phyloP scores from a whole-genome alignment of 2,888 invertebrate species.

The Acrobeloides nanus region DNA sequence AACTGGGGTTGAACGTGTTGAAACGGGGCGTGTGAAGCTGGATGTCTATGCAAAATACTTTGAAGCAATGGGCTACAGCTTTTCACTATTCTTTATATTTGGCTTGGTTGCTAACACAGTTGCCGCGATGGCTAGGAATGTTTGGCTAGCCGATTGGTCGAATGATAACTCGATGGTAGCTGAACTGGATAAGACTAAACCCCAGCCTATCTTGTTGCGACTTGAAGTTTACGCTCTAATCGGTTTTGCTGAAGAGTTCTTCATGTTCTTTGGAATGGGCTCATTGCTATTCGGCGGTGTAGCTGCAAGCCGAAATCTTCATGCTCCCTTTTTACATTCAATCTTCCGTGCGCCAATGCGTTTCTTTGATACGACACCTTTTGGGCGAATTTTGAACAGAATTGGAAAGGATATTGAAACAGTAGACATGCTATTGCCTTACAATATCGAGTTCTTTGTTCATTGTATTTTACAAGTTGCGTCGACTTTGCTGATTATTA shows the following conservation, averaged over 20 bases:
- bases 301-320: constrained; percentile 44
- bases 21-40: constrained; percentile 48
- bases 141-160: constrained; percentile 53
- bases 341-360: constrained; percentile 51
- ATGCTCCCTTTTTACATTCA: constrained; percentile 46
- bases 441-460: constrained; percentile 50
- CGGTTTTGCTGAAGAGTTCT: constrained; percentile 45
- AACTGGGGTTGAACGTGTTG: constrained; percentile 44
- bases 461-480: constrained; percentile 46
- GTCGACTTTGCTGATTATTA: constrained; percentile 50
- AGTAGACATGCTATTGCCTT: constrained; percentile 47
- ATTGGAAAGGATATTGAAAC: constrained; percentile 53
- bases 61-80: constrained; percentile 40
- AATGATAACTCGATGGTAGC: constrained; percentile 38
- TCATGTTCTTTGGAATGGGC: constrained; percentile 49
- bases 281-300: constrained; percentile 50
- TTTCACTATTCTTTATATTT: constrained; percentile 34
- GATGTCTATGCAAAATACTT: constrained; percentile 46
- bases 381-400: constrained; percentile 48
- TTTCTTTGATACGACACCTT: constrained; percentile 52
- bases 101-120: constrained; percentile 43
- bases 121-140: constrained; percentile 46
- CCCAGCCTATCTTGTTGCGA: constrained; percentile 33
- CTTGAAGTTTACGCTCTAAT: constrained; percentile 48
- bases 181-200: too few relatives aligned